Evolutionary conservation across 2,797 vertebrate species (phyloP).

Genomic region (Acrocephalus scirpaceus): DNA sequence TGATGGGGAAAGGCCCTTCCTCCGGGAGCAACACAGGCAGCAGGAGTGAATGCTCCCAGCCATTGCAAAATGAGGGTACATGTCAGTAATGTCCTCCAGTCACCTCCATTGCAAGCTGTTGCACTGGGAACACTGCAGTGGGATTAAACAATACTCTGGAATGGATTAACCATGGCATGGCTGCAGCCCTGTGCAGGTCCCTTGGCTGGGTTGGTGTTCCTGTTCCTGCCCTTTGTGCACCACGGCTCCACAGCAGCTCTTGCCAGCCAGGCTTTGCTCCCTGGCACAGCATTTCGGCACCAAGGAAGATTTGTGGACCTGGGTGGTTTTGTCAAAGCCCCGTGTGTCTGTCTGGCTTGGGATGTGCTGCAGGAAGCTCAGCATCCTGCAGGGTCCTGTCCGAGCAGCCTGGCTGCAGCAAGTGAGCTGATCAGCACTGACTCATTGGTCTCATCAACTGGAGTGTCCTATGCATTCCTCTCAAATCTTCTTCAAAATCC

Average conservation of each 20-base stretch:
- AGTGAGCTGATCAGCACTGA: background rate
- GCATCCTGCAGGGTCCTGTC: background rate
- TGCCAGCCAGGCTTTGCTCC: background rate
- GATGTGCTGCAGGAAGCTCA: background rate
- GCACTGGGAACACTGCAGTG: background rate
- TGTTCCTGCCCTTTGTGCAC: background rate
- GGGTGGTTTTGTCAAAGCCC: background rate
- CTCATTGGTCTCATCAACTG: background rate
- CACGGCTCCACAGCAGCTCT: accelerated
- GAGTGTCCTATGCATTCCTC: background rate
- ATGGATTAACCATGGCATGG: background rate
- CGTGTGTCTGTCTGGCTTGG: background rate
- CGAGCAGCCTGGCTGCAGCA: background rate
- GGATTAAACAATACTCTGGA: background rate
- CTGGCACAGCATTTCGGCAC: background rate
- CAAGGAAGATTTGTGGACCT: background rate
- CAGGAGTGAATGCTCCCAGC: background rate
- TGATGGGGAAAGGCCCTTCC: background rate
- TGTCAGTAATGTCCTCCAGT: background rate
- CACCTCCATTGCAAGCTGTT: background rate
- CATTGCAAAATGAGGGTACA: background rate
- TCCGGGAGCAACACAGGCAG: background rate
- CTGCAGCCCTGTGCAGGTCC: background rate
- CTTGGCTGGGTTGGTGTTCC: background rate
- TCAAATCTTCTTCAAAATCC: background rate